Percentiles rank a stretch among this genome's conserved stretches.
These are phyloP conservation scores for Lithosia quadra DNA, from an alignment of 2,888 invertebrate genomes.

Conservation along the genomic window DNA sequence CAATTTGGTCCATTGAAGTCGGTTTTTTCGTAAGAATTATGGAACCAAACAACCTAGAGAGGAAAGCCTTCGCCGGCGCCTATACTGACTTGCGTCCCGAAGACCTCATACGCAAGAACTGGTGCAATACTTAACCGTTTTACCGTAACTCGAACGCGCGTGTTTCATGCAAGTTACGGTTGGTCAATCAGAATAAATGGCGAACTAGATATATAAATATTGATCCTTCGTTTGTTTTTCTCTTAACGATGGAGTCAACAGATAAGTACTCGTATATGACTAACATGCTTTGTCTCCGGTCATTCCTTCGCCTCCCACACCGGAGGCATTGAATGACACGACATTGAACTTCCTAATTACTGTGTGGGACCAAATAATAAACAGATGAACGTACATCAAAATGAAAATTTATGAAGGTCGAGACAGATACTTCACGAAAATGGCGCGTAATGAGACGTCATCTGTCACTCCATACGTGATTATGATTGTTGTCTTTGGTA, in stretches of 20 bases:
- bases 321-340: slow-evolving; percentile 8
- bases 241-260: neutral
- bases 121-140: too few relatives aligned
- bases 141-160: too few relatives aligned
- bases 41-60: too few relatives aligned
- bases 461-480: neutral
- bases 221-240: neutral
- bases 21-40: too few relatives aligned
- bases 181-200: neutral
- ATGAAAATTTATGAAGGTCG: slow-evolving; percentile 6
- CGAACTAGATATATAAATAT: neutral
- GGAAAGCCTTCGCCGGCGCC: too few relatives aligned
- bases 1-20: too few relatives aligned
- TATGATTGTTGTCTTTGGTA: slow-evolving; percentile 4
- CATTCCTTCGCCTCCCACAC: slow-evolving; percentile 20
- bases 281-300: slow-evolving; percentile 17
- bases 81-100: too few relatives aligned
- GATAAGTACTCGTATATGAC: neutral
- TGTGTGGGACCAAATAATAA: slow-evolving; percentile 12
- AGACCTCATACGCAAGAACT: too few relatives aligned
- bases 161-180: neutral
- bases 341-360: slow-evolving; percentile 19
- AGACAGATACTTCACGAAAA: neutral
- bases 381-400: neutral
- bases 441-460: slow-evolving; percentile 3